Conservation (phyloP, 2,888 invertebrate genomes). For the Leptarthrus brevirostris region DNA sequence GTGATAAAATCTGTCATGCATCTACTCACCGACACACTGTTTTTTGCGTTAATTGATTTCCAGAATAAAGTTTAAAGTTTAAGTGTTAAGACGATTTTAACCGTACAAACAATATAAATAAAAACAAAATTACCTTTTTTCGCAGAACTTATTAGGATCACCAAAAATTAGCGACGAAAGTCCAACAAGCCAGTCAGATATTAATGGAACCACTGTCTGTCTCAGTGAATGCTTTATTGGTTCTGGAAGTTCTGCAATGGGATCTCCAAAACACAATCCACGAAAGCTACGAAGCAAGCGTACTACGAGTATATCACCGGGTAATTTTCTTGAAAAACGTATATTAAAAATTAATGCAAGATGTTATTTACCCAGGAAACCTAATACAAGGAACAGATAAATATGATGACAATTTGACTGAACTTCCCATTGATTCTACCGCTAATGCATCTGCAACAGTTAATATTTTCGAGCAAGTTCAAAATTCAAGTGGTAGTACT, state of each 20-base stretch:
- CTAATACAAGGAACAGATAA: constrained; percentile 7
- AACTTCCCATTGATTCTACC: constrained; percentile 52
- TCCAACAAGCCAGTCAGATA: constrained; percentile 61
- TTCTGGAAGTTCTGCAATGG: constrained; percentile 65
- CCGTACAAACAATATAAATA: no score
- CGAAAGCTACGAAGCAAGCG: constrained; percentile 56
- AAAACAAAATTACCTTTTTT: constrained; percentile 2
- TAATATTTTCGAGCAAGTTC: constrained; percentile 54
- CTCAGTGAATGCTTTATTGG: constrained; percentile 64
- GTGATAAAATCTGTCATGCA: no score
- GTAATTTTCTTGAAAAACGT: no score
- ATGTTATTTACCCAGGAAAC: neutral
- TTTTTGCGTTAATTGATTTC: no score
- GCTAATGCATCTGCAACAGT: constrained; percentile 60
- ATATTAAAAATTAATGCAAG: no score
- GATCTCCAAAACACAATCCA: constrained; percentile 63
- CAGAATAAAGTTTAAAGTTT: no score
- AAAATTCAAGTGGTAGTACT: constrained; percentile 58
- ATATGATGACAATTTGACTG: constrained; percentile 16
- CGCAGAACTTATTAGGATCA: constrained; percentile 51
- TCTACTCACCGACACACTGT: no score
- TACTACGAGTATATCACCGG: constrained; percentile 1
- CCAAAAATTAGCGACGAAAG: constrained; percentile 46
- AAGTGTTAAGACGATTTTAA: no score
- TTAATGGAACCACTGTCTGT: constrained; percentile 65